Conservation (phyloP, 2,888 invertebrate genomes). For the Drosophila demipolita region DNA sequence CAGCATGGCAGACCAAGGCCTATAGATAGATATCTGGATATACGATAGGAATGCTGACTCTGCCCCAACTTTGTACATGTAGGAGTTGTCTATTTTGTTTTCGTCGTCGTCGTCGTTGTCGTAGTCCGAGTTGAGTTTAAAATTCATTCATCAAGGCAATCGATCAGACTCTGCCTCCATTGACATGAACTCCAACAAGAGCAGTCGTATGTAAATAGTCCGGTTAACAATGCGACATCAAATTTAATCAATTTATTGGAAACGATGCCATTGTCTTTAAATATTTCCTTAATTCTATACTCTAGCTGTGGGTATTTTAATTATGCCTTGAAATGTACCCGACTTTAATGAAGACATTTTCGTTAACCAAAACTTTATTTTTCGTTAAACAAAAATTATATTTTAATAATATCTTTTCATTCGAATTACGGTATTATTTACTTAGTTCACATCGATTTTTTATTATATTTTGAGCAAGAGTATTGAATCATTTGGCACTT, state of each 20-base stretch:
- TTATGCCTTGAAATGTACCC: conserved; percentile 10
- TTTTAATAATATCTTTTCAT: not conserved
- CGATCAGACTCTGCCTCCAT: conserved; percentile 68
- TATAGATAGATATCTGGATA: conserved; percentile 21
- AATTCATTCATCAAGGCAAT: conserved; percentile 81
- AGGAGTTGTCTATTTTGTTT: conserved; percentile 43
- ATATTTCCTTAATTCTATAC: conserved; percentile 10
- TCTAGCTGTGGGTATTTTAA: conserved; percentile 8
- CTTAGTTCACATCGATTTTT: not conserved
- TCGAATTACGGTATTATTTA: not conserved
- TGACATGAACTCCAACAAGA: conserved; percentile 35
- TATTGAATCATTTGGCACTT: conserved; percentile 8
- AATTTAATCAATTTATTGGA: conserved; percentile 80
- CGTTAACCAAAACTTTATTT: not conserved
- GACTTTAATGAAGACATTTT: not conserved
- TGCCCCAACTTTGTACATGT: conserved; percentile 40
- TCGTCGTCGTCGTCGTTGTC: conserved; percentile 7
- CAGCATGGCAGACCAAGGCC: conserved; percentile 33
- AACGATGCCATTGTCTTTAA: conserved; percentile 66
- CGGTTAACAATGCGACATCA: conserved; percentile 72
- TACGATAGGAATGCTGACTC: conserved; percentile 45
- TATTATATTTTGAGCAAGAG: not conserved
- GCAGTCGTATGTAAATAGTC: conserved; percentile 67
- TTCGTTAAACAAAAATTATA: not conserved
- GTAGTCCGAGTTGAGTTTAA: conserved; percentile 44